phyloP scores from a whole-genome alignment of 2,888 invertebrate species.

The Synergus itoensis region DNA sequence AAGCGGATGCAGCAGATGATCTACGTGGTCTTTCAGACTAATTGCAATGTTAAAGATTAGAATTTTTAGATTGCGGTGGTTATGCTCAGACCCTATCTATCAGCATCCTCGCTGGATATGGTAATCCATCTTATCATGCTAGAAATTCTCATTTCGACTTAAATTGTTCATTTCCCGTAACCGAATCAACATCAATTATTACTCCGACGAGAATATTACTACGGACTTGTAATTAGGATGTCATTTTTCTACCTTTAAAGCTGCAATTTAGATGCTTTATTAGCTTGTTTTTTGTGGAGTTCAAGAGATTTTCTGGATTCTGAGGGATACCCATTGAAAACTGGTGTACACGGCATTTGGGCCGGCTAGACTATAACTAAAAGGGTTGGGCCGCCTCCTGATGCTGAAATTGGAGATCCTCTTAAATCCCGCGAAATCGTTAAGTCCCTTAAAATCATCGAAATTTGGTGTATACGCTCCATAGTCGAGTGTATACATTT shows the following conservation, averaged over 20 bases:
- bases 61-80: background rate
- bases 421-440: no score
- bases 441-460: no score
- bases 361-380: no score
- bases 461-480: no score
- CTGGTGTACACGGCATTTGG: no score
- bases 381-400: no score
- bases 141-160: conserved; percentile 5
- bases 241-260: background rate
- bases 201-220: background rate
- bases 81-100: background rate
- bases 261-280: background rate
- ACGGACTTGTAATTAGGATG: background rate
- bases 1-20: background rate
- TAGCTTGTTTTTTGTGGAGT: background rate
- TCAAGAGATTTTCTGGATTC: background rate
- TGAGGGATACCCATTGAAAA: no score
- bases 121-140: background rate
- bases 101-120: background rate
- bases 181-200: background rate
- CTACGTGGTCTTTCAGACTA: background rate
- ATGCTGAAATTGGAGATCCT: no score
- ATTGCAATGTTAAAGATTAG: background rate
- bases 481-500: no score
- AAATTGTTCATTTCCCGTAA: conserved; percentile 8